These are phyloP conservation scores for Phaenicophaeus curvirostris DNA, from an alignment of 2,797 vertebrate species.

Conservation along the genomic window DNA sequence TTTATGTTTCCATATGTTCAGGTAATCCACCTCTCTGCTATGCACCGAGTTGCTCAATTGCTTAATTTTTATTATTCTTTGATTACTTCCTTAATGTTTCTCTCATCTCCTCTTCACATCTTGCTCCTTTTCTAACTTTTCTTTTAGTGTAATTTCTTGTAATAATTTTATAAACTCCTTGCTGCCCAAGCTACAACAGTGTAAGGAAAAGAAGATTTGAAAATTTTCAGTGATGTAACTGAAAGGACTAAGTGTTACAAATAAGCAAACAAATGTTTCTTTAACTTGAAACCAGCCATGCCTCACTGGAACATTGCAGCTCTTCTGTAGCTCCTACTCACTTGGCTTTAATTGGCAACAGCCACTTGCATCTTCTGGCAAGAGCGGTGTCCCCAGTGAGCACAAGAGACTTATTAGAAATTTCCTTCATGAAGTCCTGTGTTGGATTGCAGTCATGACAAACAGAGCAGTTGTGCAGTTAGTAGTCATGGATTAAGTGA, in stretches of 20 bases:
- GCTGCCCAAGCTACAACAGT: neutral
- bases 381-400: slow-evolving; percentile 60
- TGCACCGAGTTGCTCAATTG: neutral
- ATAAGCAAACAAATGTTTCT: neutral
- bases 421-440: neutral
- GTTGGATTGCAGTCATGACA: neutral
- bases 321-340: neutral
- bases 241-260: neutral
- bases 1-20: neutral
- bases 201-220: neutral
- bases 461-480: neutral
- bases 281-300: neutral
- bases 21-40: neutral
- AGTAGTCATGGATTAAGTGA: neutral
- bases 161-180: neutral
- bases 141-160: neutral
- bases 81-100: neutral
- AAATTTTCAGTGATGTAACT: neutral
- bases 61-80: neutral
- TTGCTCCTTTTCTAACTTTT: neutral
- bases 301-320: neutral
- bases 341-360: slow-evolving; percentile 25
- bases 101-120: neutral
- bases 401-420: neutral
- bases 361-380: neutral